These are phyloP conservation scores for Camelus dromedarius DNA, from an alignment of 2,113 vertebrate genomes.

Conservation along the genomic window DNA sequence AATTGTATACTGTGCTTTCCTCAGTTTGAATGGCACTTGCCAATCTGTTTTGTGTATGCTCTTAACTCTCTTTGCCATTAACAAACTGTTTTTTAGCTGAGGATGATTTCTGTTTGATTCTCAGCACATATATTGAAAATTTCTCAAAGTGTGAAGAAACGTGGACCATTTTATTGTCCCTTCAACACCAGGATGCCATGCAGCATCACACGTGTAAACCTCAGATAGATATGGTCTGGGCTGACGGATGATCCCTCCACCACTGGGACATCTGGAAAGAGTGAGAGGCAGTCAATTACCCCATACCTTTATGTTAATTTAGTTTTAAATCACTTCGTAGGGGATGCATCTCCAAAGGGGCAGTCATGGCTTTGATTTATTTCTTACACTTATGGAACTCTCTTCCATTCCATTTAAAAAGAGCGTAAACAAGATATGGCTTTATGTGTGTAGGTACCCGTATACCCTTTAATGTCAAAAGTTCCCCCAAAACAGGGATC, in stretches of 20 bases:
- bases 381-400: not conserved
- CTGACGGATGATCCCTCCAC: not conserved
- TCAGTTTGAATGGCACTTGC: constrained; percentile 37
- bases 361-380: not conserved
- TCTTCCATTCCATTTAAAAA: not conserved
- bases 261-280: not conserved
- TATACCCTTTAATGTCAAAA: not conserved
- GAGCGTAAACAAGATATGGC: not conserved
- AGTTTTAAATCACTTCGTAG: not conserved
- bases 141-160: not conserved
- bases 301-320: not conserved
- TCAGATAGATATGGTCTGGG: not conserved
- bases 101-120: not conserved
- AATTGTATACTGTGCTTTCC: not conserved
- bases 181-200: not conserved
- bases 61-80: not conserved
- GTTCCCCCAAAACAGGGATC: not conserved
- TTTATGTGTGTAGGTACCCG: not conserved
- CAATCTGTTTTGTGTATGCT: constrained; percentile 17
- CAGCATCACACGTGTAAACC: not conserved
- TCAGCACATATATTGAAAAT: not conserved
- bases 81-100: not conserved
- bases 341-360: not conserved
- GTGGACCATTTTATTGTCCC: not conserved
- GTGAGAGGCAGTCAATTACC: not conserved